Evolutionary conservation across 2,113 vertebrate species (phyloP).

Genomic region (Mionectes macconnelli): DNA sequence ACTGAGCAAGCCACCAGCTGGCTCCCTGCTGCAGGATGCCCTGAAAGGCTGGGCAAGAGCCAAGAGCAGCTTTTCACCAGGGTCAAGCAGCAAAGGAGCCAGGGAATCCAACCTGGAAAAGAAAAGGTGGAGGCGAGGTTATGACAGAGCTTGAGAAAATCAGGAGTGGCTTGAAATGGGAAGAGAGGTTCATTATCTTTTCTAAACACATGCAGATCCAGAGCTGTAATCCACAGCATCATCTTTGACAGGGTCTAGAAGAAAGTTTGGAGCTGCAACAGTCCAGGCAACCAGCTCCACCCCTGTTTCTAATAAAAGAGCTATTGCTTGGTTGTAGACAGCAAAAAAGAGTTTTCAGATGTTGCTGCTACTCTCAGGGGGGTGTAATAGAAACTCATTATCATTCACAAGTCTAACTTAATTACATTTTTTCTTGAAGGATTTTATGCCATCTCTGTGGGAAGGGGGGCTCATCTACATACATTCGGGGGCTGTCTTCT

Average conservation of each 20-base stretch:
- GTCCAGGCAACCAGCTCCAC: background rate
- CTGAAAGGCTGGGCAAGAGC: background rate
- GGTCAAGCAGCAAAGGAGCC: background rate
- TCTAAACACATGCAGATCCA: background rate
- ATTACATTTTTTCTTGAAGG: constrained; percentile 63
- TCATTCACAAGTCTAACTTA: constrained; percentile 61
- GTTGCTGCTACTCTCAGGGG: constrained; percentile 53
- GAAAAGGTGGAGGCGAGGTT: background rate
- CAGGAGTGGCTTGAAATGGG: background rate
- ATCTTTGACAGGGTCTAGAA: background rate
- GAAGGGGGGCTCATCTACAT: constrained; percentile 31
- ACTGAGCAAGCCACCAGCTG: background rate
- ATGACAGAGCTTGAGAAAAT: background rate
- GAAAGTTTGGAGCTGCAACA: background rate
- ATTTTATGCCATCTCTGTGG: constrained; percentile 29
- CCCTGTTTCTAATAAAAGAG: constrained; percentile 7
- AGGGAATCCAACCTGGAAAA: background rate
- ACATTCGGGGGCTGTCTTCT: background rate
- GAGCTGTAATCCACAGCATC: background rate
- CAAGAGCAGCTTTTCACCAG: background rate
- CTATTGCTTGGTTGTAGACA: constrained; percentile 8
- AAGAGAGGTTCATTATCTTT: background rate
- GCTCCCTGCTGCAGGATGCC: background rate
- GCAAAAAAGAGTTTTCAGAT: constrained; percentile 38
- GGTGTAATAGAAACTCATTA: constrained; percentile 67